Evolutionary conservation across 2,888 invertebrate genomes (phyloP), one percentile per base, ranked within the genome.

Genomic region (Ephialtes manifestator): DNA sequence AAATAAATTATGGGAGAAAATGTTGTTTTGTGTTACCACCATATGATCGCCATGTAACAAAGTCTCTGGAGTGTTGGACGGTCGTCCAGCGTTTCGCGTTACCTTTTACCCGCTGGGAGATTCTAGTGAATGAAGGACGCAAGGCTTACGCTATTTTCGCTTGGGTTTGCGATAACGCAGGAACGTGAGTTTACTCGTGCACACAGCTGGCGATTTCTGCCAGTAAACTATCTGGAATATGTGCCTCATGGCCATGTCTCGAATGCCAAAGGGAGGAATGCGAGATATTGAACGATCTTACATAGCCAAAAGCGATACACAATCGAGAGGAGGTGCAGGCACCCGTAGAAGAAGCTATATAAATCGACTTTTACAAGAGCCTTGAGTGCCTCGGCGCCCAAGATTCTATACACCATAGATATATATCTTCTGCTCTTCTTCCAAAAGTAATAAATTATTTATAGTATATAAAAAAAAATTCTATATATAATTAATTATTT

Each of bases 41-140:
- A 75, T 63, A 63, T 75, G 74, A 63, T 51, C 48, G 46, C 60
- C 74, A 63, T 75, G 74, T 63, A 63, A 75, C 63, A 63, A 20
- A n/a, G 74, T 18, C 74, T 35, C 74, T 48, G 35, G 60, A 20
- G 28, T n/a, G 48, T 28, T 35, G 46, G 46, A 13, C 10, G 39
- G 28, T 72, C 60, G 28, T 43, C 28, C n/a, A 46, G 48, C 48
- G 60, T 74, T 28, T 74, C 60, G 60, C 31, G 28, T 74, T 74
- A 60, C 74, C 43, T 60, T 15, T 28, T 28, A 35, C 71, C 10
- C 10, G 15, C 35, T 15, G 20, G 18, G 31, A 8, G 24, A 24
- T 0, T 20, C 24, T 24, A 13, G 55, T 24, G 55, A 55, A 55
- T 55, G 24, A 24, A 55, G 24, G 55, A 55, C 55, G 55, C 18